Evolutionary conservation across 2,113 vertebrate genomes (phyloP).

Genomic region (Petrocephalus zakoni): DNA sequence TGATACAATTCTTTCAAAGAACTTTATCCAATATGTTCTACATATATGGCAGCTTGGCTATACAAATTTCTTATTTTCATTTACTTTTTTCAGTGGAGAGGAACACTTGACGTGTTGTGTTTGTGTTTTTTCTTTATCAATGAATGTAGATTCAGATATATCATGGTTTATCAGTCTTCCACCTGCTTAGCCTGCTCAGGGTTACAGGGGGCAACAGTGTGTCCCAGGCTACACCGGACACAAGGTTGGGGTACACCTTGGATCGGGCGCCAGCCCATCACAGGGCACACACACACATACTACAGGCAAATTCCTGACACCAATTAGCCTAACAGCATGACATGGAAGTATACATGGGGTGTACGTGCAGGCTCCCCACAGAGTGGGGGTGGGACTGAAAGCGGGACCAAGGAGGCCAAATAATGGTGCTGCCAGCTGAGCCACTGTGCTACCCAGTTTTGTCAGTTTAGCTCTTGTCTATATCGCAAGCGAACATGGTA

Average conservation of each 20-base stretch:
- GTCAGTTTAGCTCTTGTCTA: neutral
- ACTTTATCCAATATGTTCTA: constrained; percentile 28
- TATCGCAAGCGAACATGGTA: neutral
- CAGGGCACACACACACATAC: neutral
- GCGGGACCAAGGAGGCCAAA: neutral
- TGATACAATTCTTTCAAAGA: constrained; percentile 56
- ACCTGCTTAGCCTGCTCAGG: neutral
- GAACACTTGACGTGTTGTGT: neutral
- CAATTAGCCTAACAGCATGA: neutral
- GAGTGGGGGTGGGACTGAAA: neutral
- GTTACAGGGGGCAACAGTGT: neutral
- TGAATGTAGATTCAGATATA: neutral
- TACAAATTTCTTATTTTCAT: constrained; percentile 24
- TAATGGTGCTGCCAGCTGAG: neutral
- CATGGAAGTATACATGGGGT: neutral
- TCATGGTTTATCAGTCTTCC: neutral
- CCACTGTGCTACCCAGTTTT: neutral
- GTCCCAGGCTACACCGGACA: neutral
- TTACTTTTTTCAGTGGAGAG: constrained; percentile 3
- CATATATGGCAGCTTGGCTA: constrained; percentile 36
- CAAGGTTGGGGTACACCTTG: neutral
- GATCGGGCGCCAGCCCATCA: neutral
- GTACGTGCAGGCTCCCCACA: neutral
- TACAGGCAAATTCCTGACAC: neutral
- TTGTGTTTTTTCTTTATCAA: neutral